Base-by-base conservation (phyloP, 2,888 invertebrate species). In the Eilema caniola region DNA sequence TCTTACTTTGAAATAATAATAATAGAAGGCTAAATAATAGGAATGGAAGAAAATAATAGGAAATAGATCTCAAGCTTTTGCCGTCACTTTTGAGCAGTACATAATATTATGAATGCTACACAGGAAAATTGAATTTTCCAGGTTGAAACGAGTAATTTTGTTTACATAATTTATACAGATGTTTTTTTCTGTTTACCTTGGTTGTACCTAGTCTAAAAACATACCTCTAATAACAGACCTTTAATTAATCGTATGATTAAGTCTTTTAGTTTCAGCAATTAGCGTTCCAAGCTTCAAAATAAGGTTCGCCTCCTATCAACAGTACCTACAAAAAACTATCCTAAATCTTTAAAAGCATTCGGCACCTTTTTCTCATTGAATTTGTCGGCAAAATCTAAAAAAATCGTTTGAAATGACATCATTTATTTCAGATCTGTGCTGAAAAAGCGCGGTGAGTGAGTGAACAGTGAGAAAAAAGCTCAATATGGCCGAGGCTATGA, bases 351-450 rank as follows among this genome's bases (percentile, higher is more conserved):
- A 67, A 67, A 71, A 67, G 37, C 67, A 57, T 10, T 65, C 31
- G 11, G 31, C 41, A 28, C 25, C 66, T 31, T 73, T n/a, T 62
- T 67, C 56, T 56, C 56, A 70, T 69, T 61, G 53, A 66, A 72
- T 78, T 70, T 72, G 73, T 73, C 76, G 41, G 66, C 62, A 57
- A 62, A 62, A 67, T 64, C 68, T 68, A 57, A 71, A 70, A 65
- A 74, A 70, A 70, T 77, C 61, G 33, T 70, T 81, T 77, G 62
- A 72, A 78, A 80, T 80, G 62, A 80, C 76, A 68, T 77, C 74
- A 76, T 82, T 80, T 83, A 78, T 85, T 85, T 68, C 80, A 85
- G 86, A 62, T 62, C 74, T 67, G 72, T 65, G 70, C 70, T 67
- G 71, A 81, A 80, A 80, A 83, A 81, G 69, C 72, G 65, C 41